phyloP scores from a whole-genome alignment of 2,888 invertebrate genomes.

The Morpho helenor region DNA sequence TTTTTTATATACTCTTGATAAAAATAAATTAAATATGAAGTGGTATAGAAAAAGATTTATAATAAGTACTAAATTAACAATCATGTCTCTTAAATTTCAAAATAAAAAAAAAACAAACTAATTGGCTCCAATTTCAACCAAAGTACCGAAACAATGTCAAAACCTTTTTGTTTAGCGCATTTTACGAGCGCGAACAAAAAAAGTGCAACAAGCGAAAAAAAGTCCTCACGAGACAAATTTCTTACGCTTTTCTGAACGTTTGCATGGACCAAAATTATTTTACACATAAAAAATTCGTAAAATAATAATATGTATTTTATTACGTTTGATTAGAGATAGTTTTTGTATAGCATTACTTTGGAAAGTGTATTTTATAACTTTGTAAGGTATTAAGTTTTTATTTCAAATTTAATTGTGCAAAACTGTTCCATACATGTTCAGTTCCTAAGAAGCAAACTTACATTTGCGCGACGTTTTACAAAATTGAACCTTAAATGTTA shows the following conservation, averaged over 20 bases:
- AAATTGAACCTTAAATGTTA: constrained; percentile 6
- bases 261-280: constrained; percentile 30
- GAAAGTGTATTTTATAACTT: constrained; percentile 21
- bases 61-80: background rate
- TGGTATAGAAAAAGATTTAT: too few relatives aligned
- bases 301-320: constrained; percentile 13
- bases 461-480: constrained; percentile 9
- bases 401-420: constrained; percentile 65
- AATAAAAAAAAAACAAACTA: constrained; percentile 22
- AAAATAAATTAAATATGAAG: too few relatives aligned
- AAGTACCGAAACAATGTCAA: constrained; percentile 64
- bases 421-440: constrained; percentile 68
- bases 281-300: constrained; percentile 10
- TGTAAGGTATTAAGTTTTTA: constrained; percentile 48
- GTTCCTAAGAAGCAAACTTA: constrained; percentile 38
- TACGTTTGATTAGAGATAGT: background rate
- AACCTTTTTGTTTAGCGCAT: constrained; percentile 63
- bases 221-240: constrained; percentile 61
- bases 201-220: constrained; percentile 39
- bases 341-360: constrained; percentile 17
- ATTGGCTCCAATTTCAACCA: constrained; percentile 65
- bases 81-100: background rate
- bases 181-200: constrained; percentile 43
- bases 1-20: too few relatives aligned
- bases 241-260: constrained; percentile 62